phyloP scores from a whole-genome alignment of 2,113 vertebrate genomes.

The Rattus rattus region DNA sequence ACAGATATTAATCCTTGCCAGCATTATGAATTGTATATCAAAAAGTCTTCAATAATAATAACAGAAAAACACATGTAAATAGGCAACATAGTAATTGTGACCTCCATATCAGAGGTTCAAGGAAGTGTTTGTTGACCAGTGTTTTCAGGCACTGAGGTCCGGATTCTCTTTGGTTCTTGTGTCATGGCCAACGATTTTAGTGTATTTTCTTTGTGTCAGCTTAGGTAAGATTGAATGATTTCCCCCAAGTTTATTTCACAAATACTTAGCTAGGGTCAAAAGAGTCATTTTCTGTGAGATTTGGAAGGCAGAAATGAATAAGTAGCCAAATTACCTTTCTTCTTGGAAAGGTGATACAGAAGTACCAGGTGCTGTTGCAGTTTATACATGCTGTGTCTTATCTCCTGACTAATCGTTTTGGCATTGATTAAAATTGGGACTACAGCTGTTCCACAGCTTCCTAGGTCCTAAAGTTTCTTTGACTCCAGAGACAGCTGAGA shows the following conservation, averaged over 20 bases:
- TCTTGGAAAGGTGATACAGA: not conserved
- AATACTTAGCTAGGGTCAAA: not conserved
- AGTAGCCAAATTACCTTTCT: conserved; percentile 47
- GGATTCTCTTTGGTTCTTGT: not conserved
- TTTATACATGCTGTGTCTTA: not conserved
- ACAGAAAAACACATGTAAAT: not conserved
- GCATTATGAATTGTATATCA: not conserved
- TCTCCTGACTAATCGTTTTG: not conserved
- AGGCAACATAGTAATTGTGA: not conserved
- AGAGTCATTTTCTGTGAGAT: conserved; percentile 20
- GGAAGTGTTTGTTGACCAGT: not conserved
- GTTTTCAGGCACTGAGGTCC: not conserved
- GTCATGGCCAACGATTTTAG: not conserved
- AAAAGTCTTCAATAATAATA: not conserved
- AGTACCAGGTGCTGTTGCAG: not conserved
- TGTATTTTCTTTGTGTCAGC: not conserved
- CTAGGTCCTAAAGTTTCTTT: not conserved
- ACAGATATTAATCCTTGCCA: not conserved
- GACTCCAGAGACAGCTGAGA: not conserved
- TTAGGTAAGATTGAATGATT: not conserved
- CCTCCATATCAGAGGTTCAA: not conserved
- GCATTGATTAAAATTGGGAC: not conserved
- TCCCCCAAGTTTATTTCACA: not conserved
- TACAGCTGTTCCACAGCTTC: not conserved
- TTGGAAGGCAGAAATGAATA: not conserved